Conservation (phyloP, 2,113 vertebrate genomes). For the Redunca redunca region DNA sequence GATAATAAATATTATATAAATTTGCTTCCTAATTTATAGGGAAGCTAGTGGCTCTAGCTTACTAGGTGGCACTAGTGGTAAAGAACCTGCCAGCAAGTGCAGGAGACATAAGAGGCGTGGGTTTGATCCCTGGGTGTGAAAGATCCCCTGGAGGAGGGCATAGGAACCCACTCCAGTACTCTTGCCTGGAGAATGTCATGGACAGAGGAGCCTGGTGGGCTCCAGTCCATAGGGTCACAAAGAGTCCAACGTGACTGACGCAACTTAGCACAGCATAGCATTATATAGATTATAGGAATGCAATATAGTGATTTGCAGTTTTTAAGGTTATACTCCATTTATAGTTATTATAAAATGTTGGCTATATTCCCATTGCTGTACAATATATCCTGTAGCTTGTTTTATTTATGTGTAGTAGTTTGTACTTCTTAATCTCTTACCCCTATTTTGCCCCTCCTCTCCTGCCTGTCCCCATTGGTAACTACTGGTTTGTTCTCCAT, state of each 20-base stretch:
- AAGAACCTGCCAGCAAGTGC: background rate
- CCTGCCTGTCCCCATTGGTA: background rate
- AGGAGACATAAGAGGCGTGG: background rate
- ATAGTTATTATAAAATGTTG: background rate
- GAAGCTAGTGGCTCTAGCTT: background rate
- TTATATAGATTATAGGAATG: background rate
- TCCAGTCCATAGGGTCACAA: background rate
- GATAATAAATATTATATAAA: background rate
- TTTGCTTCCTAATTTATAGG: background rate
- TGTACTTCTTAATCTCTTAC: background rate
- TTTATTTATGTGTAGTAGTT: background rate
- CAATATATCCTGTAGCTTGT: background rate
- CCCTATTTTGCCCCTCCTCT: background rate
- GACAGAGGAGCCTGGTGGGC: background rate
- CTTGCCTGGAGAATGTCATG: background rate
- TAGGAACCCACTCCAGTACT: background rate
- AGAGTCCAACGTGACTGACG: fast-evolving
- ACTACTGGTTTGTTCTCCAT: background rate
- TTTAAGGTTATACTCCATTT: background rate
- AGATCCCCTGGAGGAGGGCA: background rate
- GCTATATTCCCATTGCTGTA: background rate
- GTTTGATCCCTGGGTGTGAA: background rate
- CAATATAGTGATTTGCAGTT: background rate
- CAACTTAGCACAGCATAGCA: background rate
- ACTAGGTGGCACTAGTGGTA: background rate